These are phyloP conservation scores for Xenops minutus DNA, from an alignment of 2,797 vertebrate species.

Conservation along the genomic window DNA sequence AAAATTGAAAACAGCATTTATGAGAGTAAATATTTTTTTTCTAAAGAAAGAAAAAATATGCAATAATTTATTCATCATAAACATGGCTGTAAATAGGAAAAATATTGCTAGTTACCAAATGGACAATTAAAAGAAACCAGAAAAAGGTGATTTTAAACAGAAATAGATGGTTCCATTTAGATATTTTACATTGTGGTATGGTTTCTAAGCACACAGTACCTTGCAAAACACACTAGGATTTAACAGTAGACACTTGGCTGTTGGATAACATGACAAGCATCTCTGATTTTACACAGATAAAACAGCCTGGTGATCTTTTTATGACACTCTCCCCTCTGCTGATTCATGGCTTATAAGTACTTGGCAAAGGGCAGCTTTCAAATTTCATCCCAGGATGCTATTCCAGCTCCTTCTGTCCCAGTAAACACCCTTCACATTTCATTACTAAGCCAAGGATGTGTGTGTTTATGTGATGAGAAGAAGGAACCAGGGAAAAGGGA, in stretches of 20 bases:
- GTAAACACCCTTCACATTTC: background rate
- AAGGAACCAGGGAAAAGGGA: background rate
- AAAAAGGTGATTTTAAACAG: background rate
- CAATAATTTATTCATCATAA: background rate
- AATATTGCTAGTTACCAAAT: background rate
- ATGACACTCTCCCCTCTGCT: conserved; percentile 3
- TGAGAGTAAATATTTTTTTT: background rate
- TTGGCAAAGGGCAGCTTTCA: conserved; percentile 29
- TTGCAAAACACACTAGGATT: background rate
- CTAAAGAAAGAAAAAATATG: background rate
- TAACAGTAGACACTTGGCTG: background rate
- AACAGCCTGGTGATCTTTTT: conserved; percentile 19
- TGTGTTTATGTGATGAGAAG: background rate
- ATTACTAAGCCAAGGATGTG: background rate
- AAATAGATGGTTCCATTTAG: background rate
- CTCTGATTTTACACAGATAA: conserved; percentile 34
- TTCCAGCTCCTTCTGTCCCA: background rate
- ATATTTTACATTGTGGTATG: background rate
- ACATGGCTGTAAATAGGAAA: background rate
- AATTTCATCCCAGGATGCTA: background rate
- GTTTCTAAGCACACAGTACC: background rate
- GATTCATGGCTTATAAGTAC: background rate
- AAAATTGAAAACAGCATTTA: background rate
- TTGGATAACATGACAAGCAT: background rate
- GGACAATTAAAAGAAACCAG: background rate